Conservation (phyloP, 2,113 vertebrate genomes). For the Rhinopithecus roxellana region DNA sequence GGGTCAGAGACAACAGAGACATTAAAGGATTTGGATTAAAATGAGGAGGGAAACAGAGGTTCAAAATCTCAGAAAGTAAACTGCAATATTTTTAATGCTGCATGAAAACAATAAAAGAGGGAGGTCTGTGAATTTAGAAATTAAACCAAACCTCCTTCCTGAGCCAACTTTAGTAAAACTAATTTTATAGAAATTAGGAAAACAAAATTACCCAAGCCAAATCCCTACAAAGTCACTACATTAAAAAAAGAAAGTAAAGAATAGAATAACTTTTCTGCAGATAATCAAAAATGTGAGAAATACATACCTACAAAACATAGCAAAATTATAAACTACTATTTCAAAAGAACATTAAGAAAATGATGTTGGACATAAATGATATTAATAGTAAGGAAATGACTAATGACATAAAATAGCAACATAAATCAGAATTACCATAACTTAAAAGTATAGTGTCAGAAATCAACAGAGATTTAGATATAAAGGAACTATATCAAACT, state of each 20-base stretch:
- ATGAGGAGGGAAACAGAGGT: neutral
- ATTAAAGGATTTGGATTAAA: neutral
- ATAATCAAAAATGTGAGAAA: slow-evolving; percentile 27
- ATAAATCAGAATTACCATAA: slow-evolving; percentile 15
- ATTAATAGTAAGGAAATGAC: neutral
- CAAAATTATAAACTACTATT: neutral
- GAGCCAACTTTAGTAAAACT: neutral
- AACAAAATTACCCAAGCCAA: slow-evolving; percentile 11
- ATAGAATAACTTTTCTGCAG: neutral
- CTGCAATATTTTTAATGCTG: neutral
- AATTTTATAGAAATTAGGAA: slow-evolving; percentile 4
- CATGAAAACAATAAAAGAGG: neutral
- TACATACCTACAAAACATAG: neutral
- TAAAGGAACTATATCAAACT: neutral
- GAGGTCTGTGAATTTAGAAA: neutral
- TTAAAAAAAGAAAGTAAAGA: neutral
- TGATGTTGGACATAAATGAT: neutral
- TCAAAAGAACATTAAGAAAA: slow-evolving; percentile 4
- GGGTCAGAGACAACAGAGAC: neutral
- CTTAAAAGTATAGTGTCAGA: neutral
- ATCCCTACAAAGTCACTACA: neutral
- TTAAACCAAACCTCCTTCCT: neutral
- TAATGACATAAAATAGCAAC: neutral
- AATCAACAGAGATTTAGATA: neutral
- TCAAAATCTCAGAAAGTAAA: neutral